Percentiles rank a stretch among this genome's conserved stretches.
Conservation (phyloP, 2,113 vertebrate genomes). For the Alethe castanea region DNA sequence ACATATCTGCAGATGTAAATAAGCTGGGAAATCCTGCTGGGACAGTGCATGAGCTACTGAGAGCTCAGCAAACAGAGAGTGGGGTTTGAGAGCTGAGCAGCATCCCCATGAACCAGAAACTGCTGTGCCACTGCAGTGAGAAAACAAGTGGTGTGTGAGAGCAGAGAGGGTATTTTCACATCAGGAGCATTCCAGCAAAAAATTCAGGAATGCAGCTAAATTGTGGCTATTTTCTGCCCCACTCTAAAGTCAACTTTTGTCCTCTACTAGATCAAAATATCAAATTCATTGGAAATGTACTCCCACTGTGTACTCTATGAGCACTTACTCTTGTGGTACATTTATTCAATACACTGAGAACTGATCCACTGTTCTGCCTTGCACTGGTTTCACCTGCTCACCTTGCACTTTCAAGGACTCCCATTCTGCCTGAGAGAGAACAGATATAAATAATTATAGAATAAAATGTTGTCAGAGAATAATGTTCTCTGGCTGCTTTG, state of each 20-base stretch:
- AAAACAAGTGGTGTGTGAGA: background rate
- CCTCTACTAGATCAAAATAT: background rate
- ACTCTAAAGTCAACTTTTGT: background rate
- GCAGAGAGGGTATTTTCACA: background rate
- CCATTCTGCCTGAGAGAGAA: background rate
- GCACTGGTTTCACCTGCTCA: background rate
- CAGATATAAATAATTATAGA: background rate
- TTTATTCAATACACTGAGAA: background rate
- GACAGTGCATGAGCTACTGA: background rate
- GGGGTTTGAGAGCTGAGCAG: fast-evolving
- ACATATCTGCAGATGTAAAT: background rate
- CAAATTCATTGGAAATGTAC: background rate
- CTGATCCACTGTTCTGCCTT: background rate
- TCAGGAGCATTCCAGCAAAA: background rate
- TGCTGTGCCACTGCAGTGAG: background rate
- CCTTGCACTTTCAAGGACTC: background rate
- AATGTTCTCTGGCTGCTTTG: background rate
- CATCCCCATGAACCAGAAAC: background rate
- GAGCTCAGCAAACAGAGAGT: background rate
- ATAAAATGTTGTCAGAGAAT: background rate
- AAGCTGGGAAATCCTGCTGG: background rate
- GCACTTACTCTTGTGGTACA: background rate
- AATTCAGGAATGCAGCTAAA: background rate
- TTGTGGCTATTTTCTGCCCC: background rate
- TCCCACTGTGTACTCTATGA: background rate